These are phyloP conservation scores for Xiphorhynchus erythropygius DNA, from an alignment of 2,797 vertebrate species.

Conservation along the genomic window DNA sequence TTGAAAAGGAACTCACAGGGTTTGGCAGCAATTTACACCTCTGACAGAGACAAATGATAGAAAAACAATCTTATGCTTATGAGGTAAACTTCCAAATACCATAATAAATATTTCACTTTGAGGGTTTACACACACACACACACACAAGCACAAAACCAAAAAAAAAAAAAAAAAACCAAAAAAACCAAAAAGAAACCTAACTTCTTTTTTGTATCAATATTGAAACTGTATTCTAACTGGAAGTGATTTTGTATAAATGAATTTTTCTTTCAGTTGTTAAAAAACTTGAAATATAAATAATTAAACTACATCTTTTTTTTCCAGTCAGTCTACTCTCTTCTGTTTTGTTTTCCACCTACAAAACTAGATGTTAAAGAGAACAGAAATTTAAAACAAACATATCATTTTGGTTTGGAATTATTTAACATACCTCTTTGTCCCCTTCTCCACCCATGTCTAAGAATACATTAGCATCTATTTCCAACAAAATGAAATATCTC, in stretches of 20 bases:
- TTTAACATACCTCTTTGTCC: neutral
- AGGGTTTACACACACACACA: neutral
- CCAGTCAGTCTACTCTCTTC: neutral
- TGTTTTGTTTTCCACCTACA: neutral
- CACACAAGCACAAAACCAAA: too few relatives aligned
- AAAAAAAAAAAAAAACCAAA: too few relatives aligned
- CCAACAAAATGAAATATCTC: neutral
- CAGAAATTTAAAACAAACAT: neutral
- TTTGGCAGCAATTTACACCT: neutral
- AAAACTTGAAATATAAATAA: neutral
- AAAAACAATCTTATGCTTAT: neutral
- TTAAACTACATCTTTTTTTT: neutral
- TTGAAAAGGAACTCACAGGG: accelerated
- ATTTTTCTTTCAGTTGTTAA: neutral
- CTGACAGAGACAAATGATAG: neutral
- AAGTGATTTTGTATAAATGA: neutral
- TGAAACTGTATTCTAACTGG: neutral
- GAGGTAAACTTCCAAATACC: neutral
- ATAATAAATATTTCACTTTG: neutral
- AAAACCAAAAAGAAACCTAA: too few relatives aligned
- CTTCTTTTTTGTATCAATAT: neutral
- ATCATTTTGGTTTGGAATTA: neutral
- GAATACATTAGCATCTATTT: neutral
- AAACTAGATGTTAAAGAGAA: neutral
- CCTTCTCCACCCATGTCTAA: neutral